Evolutionary conservation across 1,140 invertebrate species (phyloP).

Genomic region (Plodia interpunctella): DNA sequence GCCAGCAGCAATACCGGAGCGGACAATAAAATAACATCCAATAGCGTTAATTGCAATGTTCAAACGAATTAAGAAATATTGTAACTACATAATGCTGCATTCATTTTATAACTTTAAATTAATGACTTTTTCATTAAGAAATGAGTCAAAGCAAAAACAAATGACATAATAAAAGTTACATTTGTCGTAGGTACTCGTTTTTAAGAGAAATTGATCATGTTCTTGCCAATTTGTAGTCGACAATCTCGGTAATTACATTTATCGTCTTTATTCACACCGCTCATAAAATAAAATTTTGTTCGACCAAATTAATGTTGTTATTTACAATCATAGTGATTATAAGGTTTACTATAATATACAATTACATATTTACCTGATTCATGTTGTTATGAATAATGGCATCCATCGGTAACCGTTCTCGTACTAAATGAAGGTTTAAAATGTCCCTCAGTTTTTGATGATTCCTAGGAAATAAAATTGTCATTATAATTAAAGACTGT

Average conservation of each 20-base stretch:
- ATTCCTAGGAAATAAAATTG: slow-evolving; percentile 70
- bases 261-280: too few relatives aligned
- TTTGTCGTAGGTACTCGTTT: too few relatives aligned
- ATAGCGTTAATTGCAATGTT: neutral
- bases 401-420: slow-evolving; percentile 84
- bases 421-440: slow-evolving; percentile 87
- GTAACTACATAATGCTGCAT: neutral
- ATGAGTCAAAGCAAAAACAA: too few relatives aligned
- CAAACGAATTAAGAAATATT: slow-evolving; percentile 7
- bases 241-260: too few relatives aligned
- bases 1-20: slow-evolving; percentile 44
- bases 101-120: too few relatives aligned
- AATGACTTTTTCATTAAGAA: too few relatives aligned
- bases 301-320: too few relatives aligned
- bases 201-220: too few relatives aligned
- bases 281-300: too few relatives aligned
- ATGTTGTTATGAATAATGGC: slow-evolving; percentile 84
- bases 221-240: too few relatives aligned
- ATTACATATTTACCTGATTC: slow-evolving; percentile 78
- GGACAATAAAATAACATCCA: slow-evolving; percentile 30
- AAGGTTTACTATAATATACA: neutral
- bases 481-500: neutral
- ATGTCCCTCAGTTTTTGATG: slow-evolving; percentile 84
- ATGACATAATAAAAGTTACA: neutral
- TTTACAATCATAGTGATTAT: too few relatives aligned